Conservation (phyloP, 2,888 invertebrate species). For the Ennomos quercinarius region DNA sequence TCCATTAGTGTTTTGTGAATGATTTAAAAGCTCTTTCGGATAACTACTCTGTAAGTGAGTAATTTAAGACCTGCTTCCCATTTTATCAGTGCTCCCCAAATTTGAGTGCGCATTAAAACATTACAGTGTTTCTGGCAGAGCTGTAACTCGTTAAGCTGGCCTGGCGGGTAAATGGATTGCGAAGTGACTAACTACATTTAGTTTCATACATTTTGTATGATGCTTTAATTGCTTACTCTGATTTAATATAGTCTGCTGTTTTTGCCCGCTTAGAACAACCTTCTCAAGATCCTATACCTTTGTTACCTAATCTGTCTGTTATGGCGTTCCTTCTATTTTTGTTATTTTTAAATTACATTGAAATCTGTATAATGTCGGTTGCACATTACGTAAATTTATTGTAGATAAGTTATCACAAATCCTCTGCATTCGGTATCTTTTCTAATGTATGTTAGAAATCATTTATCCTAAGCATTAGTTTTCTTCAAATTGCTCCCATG, state of each 20-base stretch:
- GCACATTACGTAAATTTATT: no score
- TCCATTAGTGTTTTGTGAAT: constrained; percentile 86
- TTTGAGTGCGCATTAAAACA: constrained; percentile 84
- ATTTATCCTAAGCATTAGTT: no score
- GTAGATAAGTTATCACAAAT: no score
- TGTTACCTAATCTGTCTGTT: no score
- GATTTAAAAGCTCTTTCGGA: constrained; percentile 86
- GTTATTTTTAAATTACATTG: no score
- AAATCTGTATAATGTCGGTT: no score
- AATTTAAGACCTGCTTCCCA: constrained; percentile 85
- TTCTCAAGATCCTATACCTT: no score
- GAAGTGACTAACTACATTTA: constrained; percentile 45
- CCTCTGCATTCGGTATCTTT: no score
- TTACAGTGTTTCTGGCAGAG: constrained; percentile 64
- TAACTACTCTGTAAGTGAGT: constrained; percentile 86
- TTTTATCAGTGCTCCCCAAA: constrained; percentile 84
- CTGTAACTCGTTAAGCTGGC: constrained; percentile 52
- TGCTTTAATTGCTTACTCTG: constrained; percentile 24
- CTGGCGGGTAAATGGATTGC: constrained; percentile 58
- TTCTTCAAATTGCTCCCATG: no score
- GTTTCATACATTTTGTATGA: constrained; percentile 30
- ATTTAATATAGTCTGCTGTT: constrained; percentile 13
- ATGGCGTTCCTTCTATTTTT: no score
- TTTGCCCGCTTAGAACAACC: constrained; percentile 1
- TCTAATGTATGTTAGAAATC: no score